Evolutionary conservation across 1,140 invertebrate genomes (phyloP), one percentile per base, ranked within the genome.

Genomic region (Sarcophaga peregrina): DNA sequence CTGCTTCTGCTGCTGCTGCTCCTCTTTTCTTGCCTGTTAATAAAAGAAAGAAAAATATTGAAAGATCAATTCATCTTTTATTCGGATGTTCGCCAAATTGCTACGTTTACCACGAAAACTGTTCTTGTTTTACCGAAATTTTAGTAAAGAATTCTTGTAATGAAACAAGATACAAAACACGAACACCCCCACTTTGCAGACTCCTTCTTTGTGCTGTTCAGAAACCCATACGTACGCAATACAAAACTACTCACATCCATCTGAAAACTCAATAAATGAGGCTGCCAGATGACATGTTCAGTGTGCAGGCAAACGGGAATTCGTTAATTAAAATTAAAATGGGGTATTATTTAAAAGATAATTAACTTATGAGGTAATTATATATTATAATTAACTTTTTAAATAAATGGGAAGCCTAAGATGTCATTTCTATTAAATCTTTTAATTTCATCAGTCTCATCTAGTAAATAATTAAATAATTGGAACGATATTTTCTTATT

Each of bases 51-150:
- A 68, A 37, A 37, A 68, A 20, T 3, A 20, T 68, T 9, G 81
- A 82, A 82, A 82, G 81, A 82, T 82, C 82, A 76, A 48, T 47
- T 75, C 47, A 17, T 46, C 46, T 75, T 75, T 75, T 46, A 11
- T 46, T 75, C 25, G 25, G 5, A 13, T 17, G 74, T 46, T 75
- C 10, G n/a, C 72, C 11, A 58, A 11, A 58, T 58, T 74, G 72
- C 54, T 25, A 80, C 62, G 62, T 68, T 68, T 47, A 50, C 74
- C 17, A 76, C 73, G 46, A 76, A 76, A 47, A 46, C 17, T 46
- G 3, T 13, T 76, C 45, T 47, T 76, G 11, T 76, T 76, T 46
- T n/a, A 76, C 46, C 46, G 74, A 76, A 76, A 76, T 47, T 76
- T 76, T 50, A 37, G 45, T 76, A 68, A 68, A 68, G 62, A 68